Evolutionary conservation across 2,888 invertebrate species (phyloP).

Genomic region (Agonopterix alstromeriana): DNA sequence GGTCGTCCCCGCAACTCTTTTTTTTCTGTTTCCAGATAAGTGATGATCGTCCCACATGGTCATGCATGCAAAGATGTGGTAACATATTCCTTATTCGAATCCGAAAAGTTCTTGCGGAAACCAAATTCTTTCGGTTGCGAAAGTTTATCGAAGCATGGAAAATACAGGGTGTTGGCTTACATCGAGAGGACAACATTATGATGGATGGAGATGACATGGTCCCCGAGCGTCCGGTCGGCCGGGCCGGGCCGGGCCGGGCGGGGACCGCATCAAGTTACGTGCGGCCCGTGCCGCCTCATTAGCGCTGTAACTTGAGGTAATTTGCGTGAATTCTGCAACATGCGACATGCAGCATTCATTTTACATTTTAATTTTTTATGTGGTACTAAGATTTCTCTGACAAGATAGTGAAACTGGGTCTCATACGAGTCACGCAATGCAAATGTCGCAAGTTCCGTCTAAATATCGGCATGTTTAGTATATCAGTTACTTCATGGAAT

Average conservation of each 20-base stretch:
- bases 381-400: background rate
- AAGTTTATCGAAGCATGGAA: constrained; percentile 2
- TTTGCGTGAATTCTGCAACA: constrained; percentile 25
- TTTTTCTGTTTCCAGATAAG: constrained; percentile 44
- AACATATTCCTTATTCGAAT: constrained; percentile 4
- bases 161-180: background rate
- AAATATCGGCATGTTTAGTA: no score
- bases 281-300: constrained; percentile 58
- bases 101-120: constrained; percentile 4
- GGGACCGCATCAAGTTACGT: constrained; percentile 40
- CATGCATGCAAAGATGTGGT: constrained; percentile 38
- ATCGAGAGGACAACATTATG: constrained; percentile 10
- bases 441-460: no score
- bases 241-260: constrained; percentile 14
- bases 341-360: constrained; percentile 10
- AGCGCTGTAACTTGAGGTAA: constrained; percentile 41
- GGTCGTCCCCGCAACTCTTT: constrained; percentile 53
- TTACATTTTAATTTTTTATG: constrained; percentile 14
- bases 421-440: no score
- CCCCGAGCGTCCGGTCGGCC: background rate
- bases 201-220: constrained; percentile 23
- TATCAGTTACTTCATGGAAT: no score
- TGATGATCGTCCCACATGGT: constrained; percentile 43
- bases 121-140: background rate
- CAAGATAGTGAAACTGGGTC: no score